phyloP scores from a whole-genome alignment of 2,797 vertebrate genomes.

The Thaleichthys pacificus region DNA sequence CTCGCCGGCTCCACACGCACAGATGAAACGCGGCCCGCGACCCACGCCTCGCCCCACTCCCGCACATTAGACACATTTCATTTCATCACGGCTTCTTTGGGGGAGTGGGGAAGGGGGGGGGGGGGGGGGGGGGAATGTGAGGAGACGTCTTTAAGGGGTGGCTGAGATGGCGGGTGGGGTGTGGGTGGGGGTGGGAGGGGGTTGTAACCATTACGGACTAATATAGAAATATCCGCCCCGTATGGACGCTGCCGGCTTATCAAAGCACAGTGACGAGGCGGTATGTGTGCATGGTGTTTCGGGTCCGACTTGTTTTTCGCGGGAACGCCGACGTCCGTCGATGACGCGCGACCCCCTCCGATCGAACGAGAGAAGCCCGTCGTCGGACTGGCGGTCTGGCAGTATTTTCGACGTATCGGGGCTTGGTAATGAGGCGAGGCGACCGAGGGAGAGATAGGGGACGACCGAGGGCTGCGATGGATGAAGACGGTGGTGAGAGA shows the following conservation, averaged over 20 bases:
- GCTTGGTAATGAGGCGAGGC: background rate
- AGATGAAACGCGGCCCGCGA: slow-evolving; percentile 71
- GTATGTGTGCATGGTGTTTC: too few species aligned
- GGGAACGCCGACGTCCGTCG: too few species aligned
- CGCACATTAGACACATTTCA: slow-evolving; percentile 75
- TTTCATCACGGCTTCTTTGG: slow-evolving; percentile 67
- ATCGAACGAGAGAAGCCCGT: slow-evolving; percentile 59
- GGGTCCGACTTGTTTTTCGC: too few species aligned
- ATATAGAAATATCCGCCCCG: slow-evolving; percentile 32
- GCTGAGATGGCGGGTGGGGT: slow-evolving; percentile 52
- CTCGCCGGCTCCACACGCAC: slow-evolving; percentile 53
- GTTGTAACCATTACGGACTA: slow-evolving; percentile 36
- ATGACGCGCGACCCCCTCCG: too few species aligned
- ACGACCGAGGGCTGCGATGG: too few species aligned
- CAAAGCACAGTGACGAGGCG: slow-evolving; percentile 12
- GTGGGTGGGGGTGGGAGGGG: background rate
- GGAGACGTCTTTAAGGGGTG: slow-evolving; percentile 67
- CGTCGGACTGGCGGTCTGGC: slow-evolving; percentile 15
- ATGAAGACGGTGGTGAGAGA: slow-evolving; percentile 16
- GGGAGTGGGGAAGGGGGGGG: slow-evolving; percentile 31
- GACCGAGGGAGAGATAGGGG: background rate
- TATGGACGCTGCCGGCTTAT: slow-evolving; percentile 17
- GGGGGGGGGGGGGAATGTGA: slow-evolving; percentile 50
- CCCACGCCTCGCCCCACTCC: slow-evolving; percentile 43
- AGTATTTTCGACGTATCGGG: background rate